Conservation (phyloP, 2,888 invertebrate genomes). For the Eutolmus rufibarbis region DNA sequence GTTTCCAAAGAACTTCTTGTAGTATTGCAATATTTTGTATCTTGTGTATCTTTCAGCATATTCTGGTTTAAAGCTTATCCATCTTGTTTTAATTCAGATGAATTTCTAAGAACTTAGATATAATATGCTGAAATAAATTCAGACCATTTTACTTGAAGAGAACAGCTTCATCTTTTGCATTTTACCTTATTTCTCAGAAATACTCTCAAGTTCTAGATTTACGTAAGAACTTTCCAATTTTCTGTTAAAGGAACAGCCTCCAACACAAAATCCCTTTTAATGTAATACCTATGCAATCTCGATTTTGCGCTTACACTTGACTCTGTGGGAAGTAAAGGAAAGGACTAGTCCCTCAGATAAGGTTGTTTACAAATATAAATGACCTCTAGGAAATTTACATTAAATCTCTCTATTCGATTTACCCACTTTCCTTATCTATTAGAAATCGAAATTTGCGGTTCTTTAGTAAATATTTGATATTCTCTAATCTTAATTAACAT, state of each 20-base stretch:
- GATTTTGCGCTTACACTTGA: background rate
- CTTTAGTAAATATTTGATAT: background rate
- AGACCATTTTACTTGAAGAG: background rate
- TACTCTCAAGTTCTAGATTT: background rate
- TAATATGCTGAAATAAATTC: background rate
- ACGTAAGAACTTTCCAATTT: background rate
- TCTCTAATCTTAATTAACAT: background rate
- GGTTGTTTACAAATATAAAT: background rate
- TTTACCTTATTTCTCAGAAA: background rate
- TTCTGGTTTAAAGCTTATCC: background rate
- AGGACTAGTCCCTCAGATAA: background rate
- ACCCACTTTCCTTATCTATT: background rate
- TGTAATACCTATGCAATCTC: background rate
- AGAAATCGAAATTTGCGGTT: background rate
- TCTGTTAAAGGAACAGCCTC: background rate
- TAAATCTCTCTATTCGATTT: background rate
- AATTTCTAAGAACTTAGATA: background rate
- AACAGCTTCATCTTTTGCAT: background rate
- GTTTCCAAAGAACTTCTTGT: background rate
- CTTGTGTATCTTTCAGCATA: background rate
- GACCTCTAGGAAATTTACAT: background rate
- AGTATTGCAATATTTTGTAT: background rate
- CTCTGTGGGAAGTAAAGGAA: background rate
- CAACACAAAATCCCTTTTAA: background rate
- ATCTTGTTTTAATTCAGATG: background rate